Evolutionary conservation across 2,113 vertebrate species (phyloP), one percentile per base, ranked within the genome.

Genomic region (Lamprotornis superbus): DNA sequence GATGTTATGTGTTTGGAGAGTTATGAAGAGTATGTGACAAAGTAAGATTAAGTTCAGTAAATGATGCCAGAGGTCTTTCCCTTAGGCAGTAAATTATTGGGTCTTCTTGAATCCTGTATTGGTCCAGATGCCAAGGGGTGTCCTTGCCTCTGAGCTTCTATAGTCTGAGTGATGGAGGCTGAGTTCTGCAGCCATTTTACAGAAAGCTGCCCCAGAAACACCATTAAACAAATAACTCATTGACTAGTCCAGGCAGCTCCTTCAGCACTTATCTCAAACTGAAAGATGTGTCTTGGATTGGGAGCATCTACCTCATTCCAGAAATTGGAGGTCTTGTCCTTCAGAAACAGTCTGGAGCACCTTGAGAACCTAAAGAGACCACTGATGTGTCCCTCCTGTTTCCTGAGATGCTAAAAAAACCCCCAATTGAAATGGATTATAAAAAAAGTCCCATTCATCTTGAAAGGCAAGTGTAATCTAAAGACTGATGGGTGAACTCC

Each of bases 401-500:
- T 83, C 68, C 55, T 63, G 35, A 83, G 77, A 64, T 82, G 56
- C 37, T 56, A 59, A 47, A 57, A 65, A 82, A 35, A 24, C 9
- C 0, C 4, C 17, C 27, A 59, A 9, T 25, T 23, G 49, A 71
- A 85, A 89, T 35, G 7, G 25, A 64, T 94, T 93, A 75, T 64
- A 79, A 68, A 83, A 71, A 53, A 92, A 83, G 84, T 87, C 44
- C 44, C 83, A 95, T 93, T 90, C 9, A 65, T 94, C 73, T 89
- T 90, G 79, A 90, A 86, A 95, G 44, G 88, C 60, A 82, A 92
- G 19, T 69, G 80, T 75, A 96, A 82, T 89, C 40, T 47, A 47
- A 94, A 95, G 88, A 89, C 69, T 83, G 53, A 93, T 92, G 80
- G 50, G 88, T 95, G 95, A 96, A 96, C 90, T 96, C 83, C 42